Base-by-base conservation (phyloP, 2,888 invertebrate genomes). In the Ceramica pisi region DNA sequence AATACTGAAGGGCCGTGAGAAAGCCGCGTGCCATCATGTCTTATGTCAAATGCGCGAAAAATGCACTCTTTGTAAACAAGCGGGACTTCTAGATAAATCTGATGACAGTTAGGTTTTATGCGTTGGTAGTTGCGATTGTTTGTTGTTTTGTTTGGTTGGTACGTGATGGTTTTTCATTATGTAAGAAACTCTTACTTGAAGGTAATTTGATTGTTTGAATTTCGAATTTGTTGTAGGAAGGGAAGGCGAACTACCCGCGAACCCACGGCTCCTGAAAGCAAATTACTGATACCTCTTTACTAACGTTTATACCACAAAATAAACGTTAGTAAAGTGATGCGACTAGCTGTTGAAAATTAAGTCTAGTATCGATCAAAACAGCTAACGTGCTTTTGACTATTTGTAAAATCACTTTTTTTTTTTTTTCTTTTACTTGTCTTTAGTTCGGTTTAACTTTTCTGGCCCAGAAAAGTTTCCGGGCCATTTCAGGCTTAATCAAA, bases 1-100 rank as follows among this genome's bases (percentile, higher is more conserved):
- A 84, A 84, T 83, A 74, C 77, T 79, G 76, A 84, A 88, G 88
- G 92, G 92, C 94, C 94, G 94, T 94, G 94, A 91, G 94, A 94
- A 94, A 91, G 90, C 84, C 86, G 89, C 90, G 89, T 92, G 88
- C 91, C 89, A 75, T 86, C 89, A 88, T 88, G 90, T 80, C 83
- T 84, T 81, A 85, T 79, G 84, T 83, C 86, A 83, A 88, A 89
- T 87, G 85, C 87, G 87, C 81, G 75, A 79, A 85, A 85, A 81
- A 81, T 77, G 74, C 83, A 80, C 48, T 76, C 81, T 81, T 84
- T 78, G 86, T 84, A 82, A 78, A 79, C 76, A 76, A 73, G 71
- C 46, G 48, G 57, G 62, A 38, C 53, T 61, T 68, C 71, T 68
- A 78, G 74, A 75, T 72, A 80, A 67, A 66, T 71, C 72, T 71